A percentile compares a stretch with the other conserved stretches of the same genome.
Evolutionary conservation across 92 coral and sea anemone species (phyloP).

Genomic region (Pocillopora grandis): DNA sequence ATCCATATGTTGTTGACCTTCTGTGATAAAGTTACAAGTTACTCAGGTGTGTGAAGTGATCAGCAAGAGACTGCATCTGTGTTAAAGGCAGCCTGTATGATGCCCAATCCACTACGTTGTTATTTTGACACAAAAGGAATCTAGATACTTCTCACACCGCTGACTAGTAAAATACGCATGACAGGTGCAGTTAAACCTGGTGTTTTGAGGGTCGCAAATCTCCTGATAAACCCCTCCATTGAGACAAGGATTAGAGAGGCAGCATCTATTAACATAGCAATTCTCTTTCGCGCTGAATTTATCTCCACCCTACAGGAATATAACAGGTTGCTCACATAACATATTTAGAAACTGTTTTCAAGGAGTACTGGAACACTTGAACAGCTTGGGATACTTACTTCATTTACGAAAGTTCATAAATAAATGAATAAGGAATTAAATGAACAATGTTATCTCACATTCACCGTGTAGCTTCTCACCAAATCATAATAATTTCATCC

Average conservation of each 20-base stretch:
- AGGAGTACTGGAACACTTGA: no score
- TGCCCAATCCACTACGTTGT: conserved; percentile 25
- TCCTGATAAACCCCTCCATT: conserved; percentile 27
- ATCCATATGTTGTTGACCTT: conserved; percentile 35
- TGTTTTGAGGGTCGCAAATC: conserved; percentile 21
- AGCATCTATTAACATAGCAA: conserved; percentile 1
- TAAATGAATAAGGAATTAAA: no score
- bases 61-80: conserved; percentile 31
- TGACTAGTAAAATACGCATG: conserved; percentile 4
- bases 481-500: no score
- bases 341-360: no score
- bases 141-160: conserved; percentile 28
- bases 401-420: no score
- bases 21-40: conserved; percentile 40
- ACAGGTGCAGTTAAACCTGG: conserved; percentile 17
- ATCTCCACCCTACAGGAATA: no score
- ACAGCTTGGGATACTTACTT: no score
- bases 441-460: background rate
- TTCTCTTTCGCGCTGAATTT: background rate
- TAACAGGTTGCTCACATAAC: no score
- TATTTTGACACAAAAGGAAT: conserved; percentile 8
- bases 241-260: background rate
- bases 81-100: conserved; percentile 37
- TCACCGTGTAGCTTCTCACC: background rate
- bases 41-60: conserved; percentile 34